Percentiles rank a stretch among this genome's conserved stretches.
Evolutionary conservation across 1,140 invertebrate genomes (phyloP).

Genomic region (Andricus grossulariae): DNA sequence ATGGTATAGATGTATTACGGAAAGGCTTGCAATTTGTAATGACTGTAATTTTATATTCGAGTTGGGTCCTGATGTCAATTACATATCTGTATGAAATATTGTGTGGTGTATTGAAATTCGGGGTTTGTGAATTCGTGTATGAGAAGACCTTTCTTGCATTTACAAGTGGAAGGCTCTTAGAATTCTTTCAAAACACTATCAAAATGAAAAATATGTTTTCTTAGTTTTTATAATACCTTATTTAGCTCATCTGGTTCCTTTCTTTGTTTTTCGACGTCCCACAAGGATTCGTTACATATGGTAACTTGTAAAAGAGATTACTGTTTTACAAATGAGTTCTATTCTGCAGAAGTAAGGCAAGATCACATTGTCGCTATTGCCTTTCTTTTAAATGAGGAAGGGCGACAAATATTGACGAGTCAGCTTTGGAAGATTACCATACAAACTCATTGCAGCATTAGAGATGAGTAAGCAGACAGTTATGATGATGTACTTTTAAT

Average conservation of each 20-base stretch:
- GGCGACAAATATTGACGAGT: slow-evolving; percentile 3
- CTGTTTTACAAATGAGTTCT: neutral
- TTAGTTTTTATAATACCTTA: no score
- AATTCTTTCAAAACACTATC: neutral
- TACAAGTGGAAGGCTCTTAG: neutral
- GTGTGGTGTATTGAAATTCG: neutral
- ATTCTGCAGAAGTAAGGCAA: neutral
- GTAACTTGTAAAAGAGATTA: neutral
- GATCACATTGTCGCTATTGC: neutral
- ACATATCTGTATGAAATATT: neutral
- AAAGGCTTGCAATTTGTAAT: neutral
- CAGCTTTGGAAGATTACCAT: neutral
- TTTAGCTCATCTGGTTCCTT: no score
- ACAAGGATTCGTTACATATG: no score
- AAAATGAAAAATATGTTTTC: neutral
- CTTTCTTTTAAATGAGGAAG: slow-evolving; percentile 6
- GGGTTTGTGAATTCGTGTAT: neutral
- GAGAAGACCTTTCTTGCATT: neutral
- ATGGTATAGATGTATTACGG: neutral
- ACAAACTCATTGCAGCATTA: neutral
- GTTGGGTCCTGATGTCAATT: neutral
- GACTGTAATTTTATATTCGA: neutral
- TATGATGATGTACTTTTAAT: slow-evolving; percentile 15
- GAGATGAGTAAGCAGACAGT: slow-evolving; percentile 17
- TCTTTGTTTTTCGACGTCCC: no score